Base-by-base conservation (phyloP, 2,888 invertebrate species). In the Drosophila macrospina region DNA sequence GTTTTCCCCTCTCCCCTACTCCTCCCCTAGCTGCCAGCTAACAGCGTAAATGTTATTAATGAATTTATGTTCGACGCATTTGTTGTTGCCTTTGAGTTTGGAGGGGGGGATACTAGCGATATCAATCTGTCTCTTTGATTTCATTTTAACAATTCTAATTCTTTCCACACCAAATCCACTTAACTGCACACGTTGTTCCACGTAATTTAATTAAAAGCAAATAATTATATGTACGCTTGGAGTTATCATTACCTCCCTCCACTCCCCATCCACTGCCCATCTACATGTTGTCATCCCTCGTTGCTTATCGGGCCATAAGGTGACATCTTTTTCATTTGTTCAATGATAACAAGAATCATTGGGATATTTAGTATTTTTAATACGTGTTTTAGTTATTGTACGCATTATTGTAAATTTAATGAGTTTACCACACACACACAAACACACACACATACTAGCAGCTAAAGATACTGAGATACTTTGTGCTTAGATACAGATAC, bases 381-480 rank as follows among this genome's bases (percentile, higher is more conserved):
- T 83, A 66, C 77, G 86, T 56, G 56, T 45, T 70, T 83, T 86
- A 84, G 81, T 80, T 86, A 80, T 71, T 74, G 81, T 71, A 69
- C 78, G 87, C 75, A 78, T 86, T 83, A 86, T 86, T 83, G 81
- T 83, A 83, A 84, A 83, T 84, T 83, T 83, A 83, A 83, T 83
- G 82, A 83, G 74, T 81, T 81, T 83, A 81, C 74, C 78, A 64
- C 47, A 50, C 47, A 67, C 50, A 45, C 28, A n/a, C n/a, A 47
- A 11, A 28, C 13, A 5, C 15, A 15, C 2, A 16, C 6, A 47
- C 15, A 20, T 13, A 5, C 15, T 11, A 0, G n/a, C 6, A 48
- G 47, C 52, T 54, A 30, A 7, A 62, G 65, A 42, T 45, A 36
- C 39, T n/a, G n/a, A 72, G 74, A 34, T 45, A 65, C 37, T 39